phyloP scores from a whole-genome alignment of 2,888 invertebrate species.

The Bombylius major region DNA sequence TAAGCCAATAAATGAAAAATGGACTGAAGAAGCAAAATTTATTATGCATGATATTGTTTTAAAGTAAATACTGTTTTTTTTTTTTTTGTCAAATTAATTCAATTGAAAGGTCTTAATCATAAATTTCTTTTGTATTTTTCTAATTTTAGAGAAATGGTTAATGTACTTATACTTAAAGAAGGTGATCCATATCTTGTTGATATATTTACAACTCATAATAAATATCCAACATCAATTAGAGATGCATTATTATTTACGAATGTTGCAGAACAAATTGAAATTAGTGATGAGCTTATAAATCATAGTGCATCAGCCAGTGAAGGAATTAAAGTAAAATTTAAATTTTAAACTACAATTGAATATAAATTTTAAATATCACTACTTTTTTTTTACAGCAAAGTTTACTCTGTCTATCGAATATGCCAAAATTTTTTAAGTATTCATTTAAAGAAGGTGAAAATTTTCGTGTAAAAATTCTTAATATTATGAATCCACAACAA shows the following conservation, averaged over 20 bases:
- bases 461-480: constrained; percentile 41
- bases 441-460: constrained; percentile 18
- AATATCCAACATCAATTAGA: constrained; percentile 31
- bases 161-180: constrained; percentile 19
- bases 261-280: constrained; percentile 15
- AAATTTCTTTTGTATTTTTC: too few relatives aligned
- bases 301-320: not conserved
- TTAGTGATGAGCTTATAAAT: constrained; percentile 14
- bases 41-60: constrained; percentile 47
- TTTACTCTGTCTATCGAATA: not conserved
- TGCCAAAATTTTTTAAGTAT: constrained; percentile 14
- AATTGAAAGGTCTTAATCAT: too few relatives aligned
- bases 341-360: too few relatives aligned
- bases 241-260: constrained; percentile 35
- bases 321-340: constrained; percentile 5
- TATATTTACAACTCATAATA: constrained; percentile 25
- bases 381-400: constrained; percentile 1
- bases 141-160: constrained; percentile 20
- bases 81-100: not conserved
- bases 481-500: constrained; percentile 48
- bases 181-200: constrained; percentile 34
- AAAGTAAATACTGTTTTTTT: constrained; percentile 37
- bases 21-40: constrained; percentile 43
- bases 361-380: not conserved
- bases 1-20: constrained; percentile 37